Conservation (phyloP, 30 jellyfish, hydroid and myxozoan genomes). For the Euphysa ruthae region DNA sequence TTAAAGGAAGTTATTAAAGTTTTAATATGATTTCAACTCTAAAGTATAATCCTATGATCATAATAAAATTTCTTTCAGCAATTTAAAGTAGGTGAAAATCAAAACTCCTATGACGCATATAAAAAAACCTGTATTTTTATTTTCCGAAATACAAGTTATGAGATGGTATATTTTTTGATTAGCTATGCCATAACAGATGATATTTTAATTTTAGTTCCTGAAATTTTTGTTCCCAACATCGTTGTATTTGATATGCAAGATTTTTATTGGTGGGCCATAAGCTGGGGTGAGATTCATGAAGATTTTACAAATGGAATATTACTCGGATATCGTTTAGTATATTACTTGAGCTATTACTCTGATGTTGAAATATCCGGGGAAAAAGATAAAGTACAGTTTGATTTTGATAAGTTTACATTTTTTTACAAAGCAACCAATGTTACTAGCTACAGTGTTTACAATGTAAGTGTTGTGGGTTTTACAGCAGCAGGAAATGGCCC, state of each 20-base stretch:
- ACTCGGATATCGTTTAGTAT: conserved; percentile 4
- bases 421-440: background rate
- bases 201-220: conserved; percentile 30
- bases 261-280: conserved; percentile 9
- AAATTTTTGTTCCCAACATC: conserved; percentile 30
- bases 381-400: background rate
- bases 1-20: too few species aligned
- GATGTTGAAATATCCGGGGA: conserved; percentile 1
- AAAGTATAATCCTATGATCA: too few species aligned
- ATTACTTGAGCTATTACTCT: conserved; percentile 7
- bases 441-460: background rate
- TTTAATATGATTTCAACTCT: too few species aligned
- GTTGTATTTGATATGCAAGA: background rate
- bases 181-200: too few species aligned
- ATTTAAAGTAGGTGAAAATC: too few species aligned
- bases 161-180: too few species aligned
- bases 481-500: conserved; percentile 33
- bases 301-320: conserved; percentile 4
- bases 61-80: too few species aligned
- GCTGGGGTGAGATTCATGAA: conserved; percentile 7
- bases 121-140: too few species aligned
- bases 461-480: conserved; percentile 10
- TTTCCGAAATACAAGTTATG: too few species aligned
- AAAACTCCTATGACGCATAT: too few species aligned
- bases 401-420: background rate